A percentile compares a stretch with the other conserved stretches of the same genome.
Evolutionary conservation across 2,888 invertebrate genomes (phyloP).

Genomic region (Sericinus montela): DNA sequence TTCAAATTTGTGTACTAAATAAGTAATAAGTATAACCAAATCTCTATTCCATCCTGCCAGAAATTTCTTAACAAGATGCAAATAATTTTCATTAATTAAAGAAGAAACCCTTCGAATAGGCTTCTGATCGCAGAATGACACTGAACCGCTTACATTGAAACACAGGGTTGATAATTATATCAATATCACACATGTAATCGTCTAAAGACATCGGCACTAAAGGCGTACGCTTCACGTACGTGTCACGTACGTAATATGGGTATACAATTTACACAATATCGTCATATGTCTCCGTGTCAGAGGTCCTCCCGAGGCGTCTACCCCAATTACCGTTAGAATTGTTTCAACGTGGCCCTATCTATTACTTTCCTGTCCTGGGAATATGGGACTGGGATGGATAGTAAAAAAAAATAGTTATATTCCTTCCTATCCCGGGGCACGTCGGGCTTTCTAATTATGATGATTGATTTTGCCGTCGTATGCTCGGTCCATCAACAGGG

Average conservation of each 20-base stretch:
- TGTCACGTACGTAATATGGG: conserved; percentile 47
- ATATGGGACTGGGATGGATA: conserved; percentile 42
- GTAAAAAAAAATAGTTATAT: conserved; percentile 60
- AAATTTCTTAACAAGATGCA: too few relatives aligned
- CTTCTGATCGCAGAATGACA: too few relatives aligned
- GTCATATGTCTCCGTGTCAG: conserved; percentile 65
- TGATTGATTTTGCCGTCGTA: conserved; percentile 42
- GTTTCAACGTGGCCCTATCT: conserved; percentile 62
- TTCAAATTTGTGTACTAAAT: too few relatives aligned
- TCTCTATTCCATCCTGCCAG: too few relatives aligned
- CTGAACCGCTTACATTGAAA: too few relatives aligned
- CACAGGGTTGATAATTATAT: not conserved
- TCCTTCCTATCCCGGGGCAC: conserved; percentile 25
- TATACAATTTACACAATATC: conserved; percentile 69
- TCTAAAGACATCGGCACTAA: not conserved
- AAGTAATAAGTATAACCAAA: too few relatives aligned
- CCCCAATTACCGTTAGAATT: conserved; percentile 69
- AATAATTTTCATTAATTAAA: too few relatives aligned
- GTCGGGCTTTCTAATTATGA: conserved; percentile 42
- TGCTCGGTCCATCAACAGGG: not conserved
- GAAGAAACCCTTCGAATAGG: too few relatives aligned
- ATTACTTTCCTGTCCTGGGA: conserved; percentile 61
- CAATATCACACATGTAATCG: not conserved
- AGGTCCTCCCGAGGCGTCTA: conserved; percentile 54
- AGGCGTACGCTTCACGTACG: conserved; percentile 22